Evolutionary conservation across 2,113 vertebrate genomes (phyloP).

Genomic region (Epinephelus cyanopodus): DNA sequence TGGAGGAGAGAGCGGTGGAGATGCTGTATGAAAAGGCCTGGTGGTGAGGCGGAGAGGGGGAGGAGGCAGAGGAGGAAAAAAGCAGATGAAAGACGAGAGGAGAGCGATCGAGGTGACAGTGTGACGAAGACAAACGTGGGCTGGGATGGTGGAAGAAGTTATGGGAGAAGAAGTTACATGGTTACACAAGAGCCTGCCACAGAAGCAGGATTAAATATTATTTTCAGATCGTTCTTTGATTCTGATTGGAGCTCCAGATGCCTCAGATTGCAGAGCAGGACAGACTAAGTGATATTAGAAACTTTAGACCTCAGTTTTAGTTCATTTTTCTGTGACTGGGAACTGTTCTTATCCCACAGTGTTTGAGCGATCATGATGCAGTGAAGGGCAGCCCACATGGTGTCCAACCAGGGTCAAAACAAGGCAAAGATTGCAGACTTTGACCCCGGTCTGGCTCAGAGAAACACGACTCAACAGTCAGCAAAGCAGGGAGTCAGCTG

Average conservation of each 20-base stretch:
- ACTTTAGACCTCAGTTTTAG: slow-evolving; percentile 16
- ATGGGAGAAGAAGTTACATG: slow-evolving; percentile 4
- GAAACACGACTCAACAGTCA: neutral
- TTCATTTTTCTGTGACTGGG: neutral
- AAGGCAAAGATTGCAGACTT: neutral
- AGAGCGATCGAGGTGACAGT: slow-evolving; percentile 62
- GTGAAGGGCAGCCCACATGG: neutral
- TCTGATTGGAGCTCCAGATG: slow-evolving; percentile 21
- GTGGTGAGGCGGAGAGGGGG: slow-evolving; percentile 50
- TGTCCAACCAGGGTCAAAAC: neutral
- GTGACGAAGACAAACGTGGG: slow-evolving; percentile 45
- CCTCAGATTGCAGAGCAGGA: slow-evolving; percentile 22
- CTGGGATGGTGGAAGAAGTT: slow-evolving; percentile 18
- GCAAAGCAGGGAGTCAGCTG: neutral
- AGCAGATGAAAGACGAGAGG: slow-evolving; percentile 57
- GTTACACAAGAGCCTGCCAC: slow-evolving; percentile 35
- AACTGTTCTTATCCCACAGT: slow-evolving; percentile 2
- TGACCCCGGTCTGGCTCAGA: neutral
- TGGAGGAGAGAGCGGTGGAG: slow-evolving; percentile 47
- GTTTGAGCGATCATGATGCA: neutral
- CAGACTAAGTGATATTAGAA: slow-evolving; percentile 11
- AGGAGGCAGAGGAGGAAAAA: slow-evolving; percentile 53
- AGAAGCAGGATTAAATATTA: slow-evolving; percentile 17
- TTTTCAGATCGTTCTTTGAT: slow-evolving; percentile 19
- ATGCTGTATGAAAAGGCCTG: slow-evolving; percentile 53